Percentiles rank a stretch among this genome's conserved stretches.
These are phyloP conservation scores for Myiotriccus ornatus DNA, from an alignment of 2,797 vertebrate genomes.

Conservation along the genomic window DNA sequence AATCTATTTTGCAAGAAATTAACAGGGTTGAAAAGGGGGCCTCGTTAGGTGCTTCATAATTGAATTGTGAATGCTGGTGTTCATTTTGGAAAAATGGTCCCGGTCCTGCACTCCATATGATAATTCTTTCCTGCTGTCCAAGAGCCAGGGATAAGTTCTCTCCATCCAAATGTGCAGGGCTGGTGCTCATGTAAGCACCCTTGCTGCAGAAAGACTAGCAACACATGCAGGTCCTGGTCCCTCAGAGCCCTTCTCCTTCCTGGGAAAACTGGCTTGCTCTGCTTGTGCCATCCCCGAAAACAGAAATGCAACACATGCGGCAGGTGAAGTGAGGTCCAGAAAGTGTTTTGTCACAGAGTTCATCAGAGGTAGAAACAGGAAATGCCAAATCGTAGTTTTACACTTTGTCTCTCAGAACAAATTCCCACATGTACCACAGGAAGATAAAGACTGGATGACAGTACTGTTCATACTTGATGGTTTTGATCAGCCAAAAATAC, in stretches of 20 bases:
- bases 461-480: background rate
- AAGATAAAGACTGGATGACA: background rate
- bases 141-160: background rate
- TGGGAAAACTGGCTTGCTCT: background rate
- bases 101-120: background rate
- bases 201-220: rapidly evolving
- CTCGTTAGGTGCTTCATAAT: background rate
- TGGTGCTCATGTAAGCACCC: background rate
- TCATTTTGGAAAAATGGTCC: background rate
- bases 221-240: rapidly evolving
- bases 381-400: background rate
- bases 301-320: rapidly evolving
- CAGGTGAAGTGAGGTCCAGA: background rate
- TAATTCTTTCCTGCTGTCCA: background rate
- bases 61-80: background rate
- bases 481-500: background rate
- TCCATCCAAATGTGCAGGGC: background rate
- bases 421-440: background rate
- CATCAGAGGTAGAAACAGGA: background rate
- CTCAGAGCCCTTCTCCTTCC: background rate
- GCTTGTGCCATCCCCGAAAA: rapidly evolving
- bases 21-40: background rate
- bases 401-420: background rate
- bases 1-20: slow-evolving; percentile 41
- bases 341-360: background rate